Evolutionary conservation across 2,113 vertebrate species (phyloP), one percentile per base, ranked within the genome.

Genomic region (Pseudorasbora parva): DNA sequence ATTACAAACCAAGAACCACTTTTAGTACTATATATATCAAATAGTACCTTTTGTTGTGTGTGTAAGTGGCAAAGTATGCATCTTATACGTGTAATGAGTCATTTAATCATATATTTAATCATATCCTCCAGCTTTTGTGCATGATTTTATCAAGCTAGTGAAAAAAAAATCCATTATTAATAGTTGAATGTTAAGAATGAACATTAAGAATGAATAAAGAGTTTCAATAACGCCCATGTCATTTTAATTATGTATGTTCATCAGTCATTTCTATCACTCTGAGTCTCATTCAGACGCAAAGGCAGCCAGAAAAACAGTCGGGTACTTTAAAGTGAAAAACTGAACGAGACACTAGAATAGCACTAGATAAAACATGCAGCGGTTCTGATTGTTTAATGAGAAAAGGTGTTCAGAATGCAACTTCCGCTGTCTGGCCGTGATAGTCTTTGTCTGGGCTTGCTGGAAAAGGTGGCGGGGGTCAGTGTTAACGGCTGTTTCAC

Each of bases 401-500:
- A n/a, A 27, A 37, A 74, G 37, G 27, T 45, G 37, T 45, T 66
- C 30, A 75, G 51, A 83, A 84, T 72, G 62, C 71, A 54, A 84
- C 25, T 41, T 76, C 21, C 64, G 9, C 72, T 41, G 79, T 57
- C 82, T 78, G 41, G 51, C 8, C 37, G 25, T 45, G 25, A 62
- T 14, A 5, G 78, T 25, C n/a, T 83, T 57, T 30, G 82, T 71
- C 71, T 76, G 25, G 57, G 72, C 81, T 83, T 60, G 75, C 41
- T 59, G 72, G 45, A 81, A 66, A 83, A 60, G 71, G 33, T 47
- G 21, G 21, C n/a, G n/a, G 45, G 23, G 81, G 85, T 77, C 59
- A 78, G 49, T n/a, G 30, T 56, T 47, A 83, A 23, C 19, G 6
- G 81, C 76, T 80, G 76, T 62, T 84, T 85, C 76, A 82, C 43